phyloP scores from a whole-genome alignment of 1,140 invertebrate species.

The Drosophila neocordata region DNA sequence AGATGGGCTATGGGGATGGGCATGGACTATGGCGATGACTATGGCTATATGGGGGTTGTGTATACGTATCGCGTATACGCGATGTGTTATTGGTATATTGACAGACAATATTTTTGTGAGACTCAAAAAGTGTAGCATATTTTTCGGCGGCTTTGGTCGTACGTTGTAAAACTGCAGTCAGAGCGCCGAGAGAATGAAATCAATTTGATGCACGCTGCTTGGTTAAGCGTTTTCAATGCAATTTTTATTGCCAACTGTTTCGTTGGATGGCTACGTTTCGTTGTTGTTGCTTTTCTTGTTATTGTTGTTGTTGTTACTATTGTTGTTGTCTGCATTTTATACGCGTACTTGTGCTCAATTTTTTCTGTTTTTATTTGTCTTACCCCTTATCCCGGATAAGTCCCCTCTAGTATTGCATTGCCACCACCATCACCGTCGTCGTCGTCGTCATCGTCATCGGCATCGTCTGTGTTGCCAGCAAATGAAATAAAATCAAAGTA shows the following conservation, averaged over 20 bases:
- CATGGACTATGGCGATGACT: too few relatives aligned
- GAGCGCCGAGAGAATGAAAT: conserved; percentile 53
- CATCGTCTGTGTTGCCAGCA: conserved; percentile 41
- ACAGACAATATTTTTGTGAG: conserved; percentile 76
- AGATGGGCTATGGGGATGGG: background rate
- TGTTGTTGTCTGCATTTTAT: conserved; percentile 52
- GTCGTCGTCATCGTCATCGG: conserved; percentile 31
- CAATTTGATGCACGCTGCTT: conserved; percentile 78
- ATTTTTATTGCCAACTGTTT: conserved; percentile 80
- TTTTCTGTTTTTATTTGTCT: conserved; percentile 2
- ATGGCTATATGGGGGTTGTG: background rate
- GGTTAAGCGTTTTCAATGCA: conserved; percentile 80
- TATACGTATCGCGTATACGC: conserved; percentile 31
- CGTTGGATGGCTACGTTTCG: conserved; percentile 47
- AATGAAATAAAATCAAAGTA: conserved; percentile 81
- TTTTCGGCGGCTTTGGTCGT: conserved; percentile 43
- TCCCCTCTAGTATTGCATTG: background rate
- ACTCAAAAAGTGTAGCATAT: conserved; percentile 66
- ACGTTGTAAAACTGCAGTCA: conserved; percentile 53
- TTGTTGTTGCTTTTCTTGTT: too few relatives aligned
- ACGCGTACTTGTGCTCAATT: conserved; percentile 21
- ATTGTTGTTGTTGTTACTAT: background rate
- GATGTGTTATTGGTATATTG: conserved; percentile 45
- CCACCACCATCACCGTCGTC: conserved; percentile 31
- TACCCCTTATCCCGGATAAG: conserved; percentile 2